Base-by-base conservation (phyloP, 2,888 invertebrate species). In the Eledone cirrhosa region DNA sequence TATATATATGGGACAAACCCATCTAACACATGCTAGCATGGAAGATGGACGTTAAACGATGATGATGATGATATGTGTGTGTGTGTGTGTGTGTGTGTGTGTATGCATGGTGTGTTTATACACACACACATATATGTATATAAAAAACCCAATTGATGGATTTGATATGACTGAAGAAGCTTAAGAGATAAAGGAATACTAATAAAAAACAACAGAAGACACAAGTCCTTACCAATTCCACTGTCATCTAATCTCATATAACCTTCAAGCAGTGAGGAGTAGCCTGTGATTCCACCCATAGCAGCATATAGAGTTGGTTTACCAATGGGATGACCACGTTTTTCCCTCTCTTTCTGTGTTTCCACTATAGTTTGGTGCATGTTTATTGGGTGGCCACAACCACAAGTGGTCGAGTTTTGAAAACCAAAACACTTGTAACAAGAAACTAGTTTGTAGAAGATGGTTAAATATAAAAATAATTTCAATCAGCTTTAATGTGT, bases 251-350 rank as follows among this genome's bases (percentile, higher is more conserved):
- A 86, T 79, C 91, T 82, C 82, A 86, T 81, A 81, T 91, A 90
- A 11, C 91, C 91, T 75, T 91, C 90, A 29, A 89, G 89, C 77
- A 91, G 80, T 4, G 91, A 91, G 5, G 89, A 89, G 85, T 90
- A 91, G 2, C 91, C 91, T 2, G 91, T 91, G 29, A 91, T 80
- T 7, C 91, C 91, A 14, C 91, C 91, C 91, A 91, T 91, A 48
- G 90, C 91, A 69, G 88, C 86, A 82, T 90, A 91, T 0, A 89
- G 89, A 4, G 86, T 86, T 48, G 87, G 87, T 79, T 89, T 86
- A 1, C 90, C 90, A 7, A 90, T 83, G 0, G 91, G 91, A 81
- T 90, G 90, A 7, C 91, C 91, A 8, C 90, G 80, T 0, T 87
- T 88, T 80, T 88, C 86, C 63, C 91, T 80, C 80, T 91, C 91